Base-by-base conservation (phyloP, 2,797 vertebrate species). In the Mormyrops boulengeri region DNA sequence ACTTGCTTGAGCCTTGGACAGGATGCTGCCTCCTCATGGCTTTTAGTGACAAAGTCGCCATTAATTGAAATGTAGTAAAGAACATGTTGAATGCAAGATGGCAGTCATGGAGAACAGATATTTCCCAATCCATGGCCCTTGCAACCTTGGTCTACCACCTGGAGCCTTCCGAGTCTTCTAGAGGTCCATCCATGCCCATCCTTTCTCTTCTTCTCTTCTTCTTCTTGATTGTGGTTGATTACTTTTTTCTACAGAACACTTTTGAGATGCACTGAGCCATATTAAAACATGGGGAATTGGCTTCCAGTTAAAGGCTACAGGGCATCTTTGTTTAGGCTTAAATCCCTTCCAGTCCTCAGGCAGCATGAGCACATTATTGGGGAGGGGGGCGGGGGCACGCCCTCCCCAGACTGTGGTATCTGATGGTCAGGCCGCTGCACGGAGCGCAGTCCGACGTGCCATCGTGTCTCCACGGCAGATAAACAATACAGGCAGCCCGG, bases 401-500 rank as follows among this genome's bases (percentile, higher is more conserved):
- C 11, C 77, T 89, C 49, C 87, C 80, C 26, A 89, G 49, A 77
- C 50, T 30, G 82, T 52, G 88, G 88, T 92, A 92, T 93, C 91
- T 91, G 91, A 92, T 92, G 34, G 53, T 90, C 66, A 90, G 89
- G 53, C 50, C 11, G 22, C 34, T n/a, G 22, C 89, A 47, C 82
- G 60, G 90, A 89, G 88, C 2, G 17, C 26, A 84, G 52, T 52
- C n/a, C 86, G n/a, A 44, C 53, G 73, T 88, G 86, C 73, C 73
- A 38, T 50, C 52, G n/a, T n/a, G 88, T 90, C 90, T 91, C 89
- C 88, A 11, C 69, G 12, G 88, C 57, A 60, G 89, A 90, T 90
- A 91, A 92, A 93, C 91, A 92, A 90, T 88, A 88, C 41, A 82
- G 73, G 73, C 87, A 62, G 89, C 89, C 73, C 0, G 89, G 89